A percentile compares a stretch with the other conserved stretches of the same genome.
These are phyloP conservation scores for Sepiola atlantica DNA, from an alignment of 2,888 invertebrate genomes.

Conservation along the genomic window DNA sequence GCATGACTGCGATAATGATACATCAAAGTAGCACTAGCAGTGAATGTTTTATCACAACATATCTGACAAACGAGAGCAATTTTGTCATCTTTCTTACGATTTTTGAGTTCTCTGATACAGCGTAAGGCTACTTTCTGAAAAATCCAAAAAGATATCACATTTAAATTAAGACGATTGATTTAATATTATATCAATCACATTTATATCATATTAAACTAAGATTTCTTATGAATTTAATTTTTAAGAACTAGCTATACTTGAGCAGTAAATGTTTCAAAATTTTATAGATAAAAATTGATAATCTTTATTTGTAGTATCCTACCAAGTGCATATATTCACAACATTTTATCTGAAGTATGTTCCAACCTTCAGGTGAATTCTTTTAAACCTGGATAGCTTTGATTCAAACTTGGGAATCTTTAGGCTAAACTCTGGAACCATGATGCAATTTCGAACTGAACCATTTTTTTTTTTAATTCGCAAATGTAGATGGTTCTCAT, in stretches of 20 bases:
- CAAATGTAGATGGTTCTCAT: no score
- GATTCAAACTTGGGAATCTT: no score
- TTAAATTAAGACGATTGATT: background rate
- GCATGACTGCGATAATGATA: constrained; percentile 80
- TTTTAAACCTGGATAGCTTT: no score
- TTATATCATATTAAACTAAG: background rate
- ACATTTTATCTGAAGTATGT: no score
- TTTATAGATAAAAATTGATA: no score
- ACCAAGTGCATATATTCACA: no score
- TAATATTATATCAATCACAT: background rate
- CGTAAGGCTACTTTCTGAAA: constrained; percentile 77
- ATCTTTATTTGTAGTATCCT: no score
- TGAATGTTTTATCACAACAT: constrained; percentile 78
- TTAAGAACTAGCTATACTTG: background rate
- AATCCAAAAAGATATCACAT: constrained; percentile 36
- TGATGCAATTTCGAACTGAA: no score
- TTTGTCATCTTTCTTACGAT: constrained; percentile 64
- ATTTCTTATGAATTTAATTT: background rate
- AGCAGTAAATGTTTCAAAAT: no score
- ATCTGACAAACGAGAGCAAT: constrained; percentile 78
- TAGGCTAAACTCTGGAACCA: no score
- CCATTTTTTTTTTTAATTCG: no score
- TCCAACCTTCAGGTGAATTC: no score
- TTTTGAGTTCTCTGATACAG: constrained; percentile 74
- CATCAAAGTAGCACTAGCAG: constrained; percentile 79